Percentiles rank a stretch among this genome's conserved stretches.
Conservation (phyloP, 2,888 invertebrate species). For the Drosophila mettleri region DNA sequence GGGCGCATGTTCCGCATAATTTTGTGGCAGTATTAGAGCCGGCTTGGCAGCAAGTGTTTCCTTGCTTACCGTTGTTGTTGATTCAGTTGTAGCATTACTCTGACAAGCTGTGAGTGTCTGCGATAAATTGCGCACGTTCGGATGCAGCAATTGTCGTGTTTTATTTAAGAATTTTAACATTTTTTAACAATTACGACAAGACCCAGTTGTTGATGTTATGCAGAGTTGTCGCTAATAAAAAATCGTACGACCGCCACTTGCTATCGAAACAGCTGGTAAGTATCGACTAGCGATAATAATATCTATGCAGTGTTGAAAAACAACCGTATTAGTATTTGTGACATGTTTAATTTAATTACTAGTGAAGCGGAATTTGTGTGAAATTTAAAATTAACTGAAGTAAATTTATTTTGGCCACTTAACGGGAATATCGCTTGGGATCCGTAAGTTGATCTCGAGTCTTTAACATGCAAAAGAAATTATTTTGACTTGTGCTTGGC, state of each 20-base stretch:
- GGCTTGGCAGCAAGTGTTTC: slow-evolving; percentile 18
- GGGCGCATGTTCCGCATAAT: slow-evolving; percentile 61
- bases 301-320: not conserved
- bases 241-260: not conserved
- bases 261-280: not conserved
- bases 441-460: not conserved
- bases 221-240: slow-evolving; percentile 26
- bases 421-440: not conserved
- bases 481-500: slow-evolving; percentile 18
- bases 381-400: slow-evolving; percentile 6
- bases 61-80: not conserved
- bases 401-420: not conserved
- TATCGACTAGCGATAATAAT: not conserved
- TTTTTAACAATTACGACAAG: slow-evolving; percentile 37
- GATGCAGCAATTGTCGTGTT: slow-evolving; percentile 62
- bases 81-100: slow-evolving; percentile 27
- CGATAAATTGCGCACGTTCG: slow-evolving; percentile 58
- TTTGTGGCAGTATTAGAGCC: slow-evolving; percentile 74
- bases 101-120: slow-evolving; percentile 31
- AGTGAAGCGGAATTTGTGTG: not conserved
- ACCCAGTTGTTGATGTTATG: slow-evolving; percentile 26
- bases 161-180: slow-evolving; percentile 81
- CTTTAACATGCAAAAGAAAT: slow-evolving; percentile 34
- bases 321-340: not conserved
- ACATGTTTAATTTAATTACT: slow-evolving; percentile 19